Conservation (phyloP, 2,888 invertebrate genomes). For the Polydrusus tereticollis region DNA sequence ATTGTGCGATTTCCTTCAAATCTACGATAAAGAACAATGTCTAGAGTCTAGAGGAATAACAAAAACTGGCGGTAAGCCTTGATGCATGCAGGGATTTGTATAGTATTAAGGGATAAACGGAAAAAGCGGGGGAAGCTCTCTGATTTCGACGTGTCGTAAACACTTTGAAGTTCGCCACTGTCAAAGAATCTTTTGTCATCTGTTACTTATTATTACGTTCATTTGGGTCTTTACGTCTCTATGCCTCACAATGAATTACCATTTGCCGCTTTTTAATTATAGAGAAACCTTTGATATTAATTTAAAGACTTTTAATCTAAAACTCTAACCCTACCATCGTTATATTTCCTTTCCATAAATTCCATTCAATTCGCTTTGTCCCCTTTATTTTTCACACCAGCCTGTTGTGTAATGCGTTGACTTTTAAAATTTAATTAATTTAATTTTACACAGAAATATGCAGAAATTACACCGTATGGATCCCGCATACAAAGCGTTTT, state of each 20-base stretch:
- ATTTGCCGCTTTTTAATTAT: conserved; percentile 67
- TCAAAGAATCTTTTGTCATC: conserved; percentile 67
- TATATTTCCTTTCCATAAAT: conserved; percentile 43
- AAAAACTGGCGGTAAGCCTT: conserved; percentile 64
- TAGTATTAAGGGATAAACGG: conserved; percentile 66
- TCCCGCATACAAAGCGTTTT: conserved; percentile 41
- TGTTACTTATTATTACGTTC: conserved; percentile 68
- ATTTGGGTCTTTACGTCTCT: conserved; percentile 64
- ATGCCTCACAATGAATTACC: conserved; percentile 66
- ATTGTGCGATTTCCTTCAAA: conserved; percentile 58
- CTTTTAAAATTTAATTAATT: conserved; percentile 48
- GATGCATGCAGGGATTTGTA: conserved; percentile 65
- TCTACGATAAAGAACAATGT: conserved; percentile 63
- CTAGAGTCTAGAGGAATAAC: conserved; percentile 54
- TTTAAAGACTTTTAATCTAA: conserved; percentile 55
- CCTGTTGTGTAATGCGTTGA: conserved; percentile 43
- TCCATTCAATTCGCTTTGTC: conserved; percentile 39
- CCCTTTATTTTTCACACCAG: conserved; percentile 44
- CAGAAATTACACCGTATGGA: conserved; percentile 42
- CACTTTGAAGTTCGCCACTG: conserved; percentile 66
- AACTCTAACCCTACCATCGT: conserved; percentile 52
- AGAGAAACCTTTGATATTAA: conserved; percentile 64
- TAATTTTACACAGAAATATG: conserved; percentile 42
- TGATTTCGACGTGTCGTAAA: conserved; percentile 62
- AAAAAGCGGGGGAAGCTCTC: conserved; percentile 57